phyloP scores from a whole-genome alignment of 2,888 invertebrate genomes.

The Anthophora plumipes region DNA sequence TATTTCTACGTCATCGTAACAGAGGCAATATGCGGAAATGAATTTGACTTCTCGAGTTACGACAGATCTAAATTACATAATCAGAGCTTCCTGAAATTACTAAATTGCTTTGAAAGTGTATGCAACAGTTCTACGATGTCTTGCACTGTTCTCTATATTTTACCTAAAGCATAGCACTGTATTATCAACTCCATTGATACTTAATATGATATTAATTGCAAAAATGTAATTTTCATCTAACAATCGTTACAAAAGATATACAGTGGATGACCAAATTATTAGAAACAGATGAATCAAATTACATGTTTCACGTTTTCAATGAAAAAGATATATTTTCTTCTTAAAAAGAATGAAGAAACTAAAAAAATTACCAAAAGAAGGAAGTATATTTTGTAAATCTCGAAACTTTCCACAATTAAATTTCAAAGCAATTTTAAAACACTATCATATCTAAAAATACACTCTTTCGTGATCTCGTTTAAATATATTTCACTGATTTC shows the following conservation, averaged over 20 bases:
- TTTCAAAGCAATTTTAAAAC: neutral
- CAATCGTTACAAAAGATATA: too few relatives aligned
- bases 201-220: neutral
- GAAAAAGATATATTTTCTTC: too few relatives aligned
- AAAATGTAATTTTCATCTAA: too few relatives aligned
- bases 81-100: slow-evolving; percentile 9
- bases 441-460: neutral
- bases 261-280: too few relatives aligned
- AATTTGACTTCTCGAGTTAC: slow-evolving; percentile 15
- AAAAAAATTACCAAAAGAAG: too few relatives aligned
- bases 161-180: neutral
- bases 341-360: too few relatives aligned
- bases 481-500: slow-evolving; percentile 18
- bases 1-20: neutral
- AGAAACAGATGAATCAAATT: too few relatives aligned
- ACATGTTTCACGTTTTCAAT: too few relatives aligned
- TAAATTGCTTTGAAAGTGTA: slow-evolving; percentile 1
- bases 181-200: slow-evolving; percentile 1
- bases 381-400: neutral
- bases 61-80: slow-evolving; percentile 25
- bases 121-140: neutral
- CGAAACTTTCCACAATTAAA: neutral
- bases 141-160: neutral
- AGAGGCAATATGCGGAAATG: neutral
- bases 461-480: neutral